Percentiles rank a stretch among this genome's conserved stretches.
phyloP scores from a whole-genome alignment of 2,888 invertebrate species.

The Eupithecia abbreviata region DNA sequence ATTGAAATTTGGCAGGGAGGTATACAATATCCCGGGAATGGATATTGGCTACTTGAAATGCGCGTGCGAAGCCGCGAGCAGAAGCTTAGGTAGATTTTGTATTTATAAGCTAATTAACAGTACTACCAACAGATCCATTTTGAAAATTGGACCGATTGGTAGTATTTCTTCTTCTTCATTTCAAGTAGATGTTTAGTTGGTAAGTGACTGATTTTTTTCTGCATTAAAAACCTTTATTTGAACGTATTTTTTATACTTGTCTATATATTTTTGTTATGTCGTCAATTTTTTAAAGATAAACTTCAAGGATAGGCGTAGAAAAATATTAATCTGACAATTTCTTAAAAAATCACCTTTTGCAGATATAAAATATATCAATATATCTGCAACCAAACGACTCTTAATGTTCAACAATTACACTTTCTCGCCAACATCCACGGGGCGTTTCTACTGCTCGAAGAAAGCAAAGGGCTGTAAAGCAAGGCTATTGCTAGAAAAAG shows the following conservation, averaged over 20 bases:
- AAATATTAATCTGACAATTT: background rate
- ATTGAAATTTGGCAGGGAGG: too few species aligned
- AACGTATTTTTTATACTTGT: background rate
- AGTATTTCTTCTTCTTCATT: background rate
- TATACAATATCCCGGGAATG: too few species aligned
- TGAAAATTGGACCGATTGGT: background rate
- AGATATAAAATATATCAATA: constrained; percentile 12
- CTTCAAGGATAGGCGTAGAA: background rate
- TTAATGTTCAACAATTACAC: constrained; percentile 49
- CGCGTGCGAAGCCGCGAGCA: too few species aligned
- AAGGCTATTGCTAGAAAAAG: constrained; percentile 31
- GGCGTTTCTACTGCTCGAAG: constrained; percentile 51
- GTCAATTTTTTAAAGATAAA: background rate
- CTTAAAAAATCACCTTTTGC: background rate
- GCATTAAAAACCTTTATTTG: background rate
- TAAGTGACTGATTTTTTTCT: background rate
- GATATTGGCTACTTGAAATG: too few species aligned
- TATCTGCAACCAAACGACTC: constrained; percentile 16
- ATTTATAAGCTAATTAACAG: background rate
- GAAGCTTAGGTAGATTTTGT: background rate
- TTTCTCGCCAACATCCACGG: constrained; percentile 43
- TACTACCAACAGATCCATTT: background rate
- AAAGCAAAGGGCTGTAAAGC: constrained; percentile 49
- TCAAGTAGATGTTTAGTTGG: background rate
- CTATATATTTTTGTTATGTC: background rate